Conservation (phyloP, 2,888 invertebrate species). For the Drosophila borealis region DNA sequence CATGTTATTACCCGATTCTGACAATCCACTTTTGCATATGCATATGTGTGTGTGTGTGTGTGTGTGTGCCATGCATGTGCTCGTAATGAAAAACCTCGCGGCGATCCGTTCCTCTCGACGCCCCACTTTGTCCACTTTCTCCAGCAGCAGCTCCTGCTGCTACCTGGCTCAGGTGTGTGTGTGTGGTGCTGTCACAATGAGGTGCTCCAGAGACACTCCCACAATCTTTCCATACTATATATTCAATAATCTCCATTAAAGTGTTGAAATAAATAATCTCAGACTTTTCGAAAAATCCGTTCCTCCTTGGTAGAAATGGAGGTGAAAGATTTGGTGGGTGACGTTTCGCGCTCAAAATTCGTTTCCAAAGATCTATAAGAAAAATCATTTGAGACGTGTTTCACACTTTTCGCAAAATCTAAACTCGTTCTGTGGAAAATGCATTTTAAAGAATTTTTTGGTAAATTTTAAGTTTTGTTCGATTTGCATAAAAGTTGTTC, state of each 20-base stretch:
- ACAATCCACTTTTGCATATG: slow-evolving; percentile 47
- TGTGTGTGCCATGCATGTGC: background rate
- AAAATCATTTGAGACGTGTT: no score
- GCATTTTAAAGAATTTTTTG: no score
- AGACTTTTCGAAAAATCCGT: no score
- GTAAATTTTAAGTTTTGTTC: no score
- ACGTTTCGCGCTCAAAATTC: no score
- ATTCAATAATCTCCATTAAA: background rate
- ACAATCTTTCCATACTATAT: background rate
- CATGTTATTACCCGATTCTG: slow-evolving; percentile 57
- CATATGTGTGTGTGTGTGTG: background rate
- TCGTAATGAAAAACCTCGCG: slow-evolving; percentile 52
- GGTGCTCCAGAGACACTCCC: slow-evolving; percentile 27
- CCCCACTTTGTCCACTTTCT: slow-evolving; percentile 58
- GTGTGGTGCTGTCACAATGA: background rate
- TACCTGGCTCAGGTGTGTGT: background rate
- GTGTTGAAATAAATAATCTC: no score
- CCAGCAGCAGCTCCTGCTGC: slow-evolving; percentile 20
- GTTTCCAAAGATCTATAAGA: no score
- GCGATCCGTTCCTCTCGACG: slow-evolving; percentile 1
- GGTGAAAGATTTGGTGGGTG: no score
- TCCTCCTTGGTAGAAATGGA: no score
- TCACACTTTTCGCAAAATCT: no score
- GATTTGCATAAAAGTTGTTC: no score
- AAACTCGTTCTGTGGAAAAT: no score